These are phyloP conservation scores for Metridium senile DNA, from an alignment of 92 coral and sea anemone species.

Conservation along the genomic window DNA sequence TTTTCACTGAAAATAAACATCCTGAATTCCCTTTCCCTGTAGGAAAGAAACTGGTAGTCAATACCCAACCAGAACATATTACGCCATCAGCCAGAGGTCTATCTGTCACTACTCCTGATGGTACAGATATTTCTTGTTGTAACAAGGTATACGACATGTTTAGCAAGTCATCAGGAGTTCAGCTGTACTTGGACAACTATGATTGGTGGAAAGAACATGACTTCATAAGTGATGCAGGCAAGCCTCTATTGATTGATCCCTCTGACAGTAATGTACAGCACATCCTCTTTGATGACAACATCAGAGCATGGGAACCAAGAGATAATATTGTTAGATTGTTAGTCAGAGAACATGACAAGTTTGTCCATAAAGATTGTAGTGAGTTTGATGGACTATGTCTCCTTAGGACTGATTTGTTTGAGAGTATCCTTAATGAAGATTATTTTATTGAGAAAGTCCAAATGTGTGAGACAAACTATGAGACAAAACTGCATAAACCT, in stretches of 20 bases:
- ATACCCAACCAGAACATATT: slow-evolving; percentile 49
- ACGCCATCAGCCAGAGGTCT: slow-evolving; percentile 42
- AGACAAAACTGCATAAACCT: background rate
- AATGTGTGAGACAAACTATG: slow-evolving; percentile 62
- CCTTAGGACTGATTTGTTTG: slow-evolving; percentile 70
- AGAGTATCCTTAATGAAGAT: slow-evolving; percentile 65
- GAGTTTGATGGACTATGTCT: slow-evolving; percentile 63
- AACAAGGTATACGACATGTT: slow-evolving; percentile 51
- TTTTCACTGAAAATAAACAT: slow-evolving; percentile 37
- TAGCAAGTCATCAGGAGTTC: slow-evolving; percentile 53
- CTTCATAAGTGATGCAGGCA: slow-evolving; percentile 54
- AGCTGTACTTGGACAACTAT: slow-evolving; percentile 66
- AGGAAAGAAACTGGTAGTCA: slow-evolving; percentile 30
- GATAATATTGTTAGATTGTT: slow-evolving; percentile 68
- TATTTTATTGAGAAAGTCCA: slow-evolving; percentile 70
- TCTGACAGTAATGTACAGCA: slow-evolving; percentile 67
- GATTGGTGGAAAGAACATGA: slow-evolving; percentile 66
- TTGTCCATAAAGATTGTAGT: slow-evolving; percentile 52
- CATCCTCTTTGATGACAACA: slow-evolving; percentile 82
- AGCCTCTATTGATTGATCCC: slow-evolving; percentile 66
- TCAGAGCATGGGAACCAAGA: slow-evolving; percentile 72
- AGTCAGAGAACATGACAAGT: slow-evolving; percentile 35
- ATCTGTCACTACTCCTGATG: slow-evolving; percentile 35
- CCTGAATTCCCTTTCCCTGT: slow-evolving; percentile 42
- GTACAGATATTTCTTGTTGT: slow-evolving; percentile 3